Conservation (phyloP, 1,140 invertebrate species). For the Psix sp. region DNA sequence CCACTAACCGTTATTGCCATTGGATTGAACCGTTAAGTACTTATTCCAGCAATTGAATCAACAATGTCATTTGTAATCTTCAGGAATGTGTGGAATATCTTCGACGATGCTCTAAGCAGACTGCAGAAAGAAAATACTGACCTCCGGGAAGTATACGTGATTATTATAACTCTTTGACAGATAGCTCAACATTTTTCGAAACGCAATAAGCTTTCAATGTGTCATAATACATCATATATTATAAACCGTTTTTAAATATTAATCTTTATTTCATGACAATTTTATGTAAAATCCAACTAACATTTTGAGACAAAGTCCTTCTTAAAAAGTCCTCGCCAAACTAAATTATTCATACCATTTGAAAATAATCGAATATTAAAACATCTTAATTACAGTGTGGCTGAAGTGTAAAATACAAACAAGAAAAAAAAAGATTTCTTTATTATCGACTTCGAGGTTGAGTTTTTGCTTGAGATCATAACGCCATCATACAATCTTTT, state of each 20-base stretch:
- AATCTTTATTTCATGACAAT: too few relatives aligned
- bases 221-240: constrained; percentile 1
- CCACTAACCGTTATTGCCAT: constrained; percentile 37
- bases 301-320: too few relatives aligned
- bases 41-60: constrained; percentile 54
- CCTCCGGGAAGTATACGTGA: constrained; percentile 35
- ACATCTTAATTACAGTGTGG: too few relatives aligned
- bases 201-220: constrained; percentile 14
- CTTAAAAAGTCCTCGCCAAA: too few relatives aligned
- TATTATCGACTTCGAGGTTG: constrained; percentile 1
- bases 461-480: not conserved
- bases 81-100: constrained; percentile 40
- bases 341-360: too few relatives aligned
- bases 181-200: constrained; percentile 29
- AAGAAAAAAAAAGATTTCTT: not conserved
- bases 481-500: constrained; percentile 4
- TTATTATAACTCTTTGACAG: constrained; percentile 24
- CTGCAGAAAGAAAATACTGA: constrained; percentile 40
- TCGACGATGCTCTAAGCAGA: constrained; percentile 28
- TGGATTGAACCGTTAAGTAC: constrained; percentile 51
- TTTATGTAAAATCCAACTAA: too few relatives aligned
- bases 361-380: too few relatives aligned
- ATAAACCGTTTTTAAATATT: too few relatives aligned
- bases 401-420: constrained; percentile 1
- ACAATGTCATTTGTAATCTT: constrained; percentile 54